Conservation (phyloP, 2,888 invertebrate species). For the Macrophya alboannulata region DNA sequence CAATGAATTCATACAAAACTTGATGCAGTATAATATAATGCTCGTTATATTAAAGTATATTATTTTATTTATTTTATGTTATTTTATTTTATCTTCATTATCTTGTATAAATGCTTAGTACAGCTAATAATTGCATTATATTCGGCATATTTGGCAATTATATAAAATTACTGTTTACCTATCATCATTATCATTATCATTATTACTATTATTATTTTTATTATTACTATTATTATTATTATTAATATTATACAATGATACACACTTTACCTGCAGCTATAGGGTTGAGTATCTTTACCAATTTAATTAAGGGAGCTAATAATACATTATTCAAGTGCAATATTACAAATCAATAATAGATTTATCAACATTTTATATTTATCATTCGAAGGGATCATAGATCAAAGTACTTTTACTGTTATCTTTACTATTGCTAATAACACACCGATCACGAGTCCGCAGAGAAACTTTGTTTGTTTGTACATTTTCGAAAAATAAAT, state of each 20-base stretch:
- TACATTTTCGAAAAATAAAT: constrained; percentile 28
- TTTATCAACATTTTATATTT: constrained; percentile 11
- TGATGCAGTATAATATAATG: constrained; percentile 44
- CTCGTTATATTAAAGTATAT: constrained; percentile 30
- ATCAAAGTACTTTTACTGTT: background rate
- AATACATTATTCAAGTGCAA: constrained; percentile 1
- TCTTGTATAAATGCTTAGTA: constrained; percentile 43
- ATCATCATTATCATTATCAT: background rate
- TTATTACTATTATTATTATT: background rate
- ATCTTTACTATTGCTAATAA: background rate
- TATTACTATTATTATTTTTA: background rate
- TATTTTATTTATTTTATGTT: background rate
- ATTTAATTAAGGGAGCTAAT: constrained; percentile 1
- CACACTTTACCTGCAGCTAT: constrained; percentile 10
- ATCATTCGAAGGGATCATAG: background rate
- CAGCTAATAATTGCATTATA: constrained; percentile 52
- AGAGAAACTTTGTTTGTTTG: background rate
- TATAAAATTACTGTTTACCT: constrained; percentile 44
- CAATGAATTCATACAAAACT: constrained; percentile 47
- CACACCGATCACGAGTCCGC: background rate
- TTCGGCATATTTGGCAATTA: constrained; percentile 48
- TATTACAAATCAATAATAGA: background rate
- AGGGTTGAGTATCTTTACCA: background rate
- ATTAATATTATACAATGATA: constrained; percentile 17
- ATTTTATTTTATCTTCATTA: background rate